Conservation (phyloP, 2,888 invertebrate species). For the Thalpophila matura region DNA sequence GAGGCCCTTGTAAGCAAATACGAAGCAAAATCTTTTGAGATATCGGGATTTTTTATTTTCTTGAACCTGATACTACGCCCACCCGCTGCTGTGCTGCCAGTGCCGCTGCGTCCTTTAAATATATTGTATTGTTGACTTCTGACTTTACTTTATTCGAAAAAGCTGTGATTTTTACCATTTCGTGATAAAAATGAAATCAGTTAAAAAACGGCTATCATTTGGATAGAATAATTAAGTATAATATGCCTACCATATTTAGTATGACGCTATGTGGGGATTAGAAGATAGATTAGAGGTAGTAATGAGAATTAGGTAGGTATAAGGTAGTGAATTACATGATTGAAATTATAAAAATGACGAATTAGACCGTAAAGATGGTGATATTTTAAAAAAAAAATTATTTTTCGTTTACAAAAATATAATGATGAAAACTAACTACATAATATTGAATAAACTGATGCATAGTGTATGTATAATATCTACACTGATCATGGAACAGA, state of each 20-base stretch:
- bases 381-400: no score
- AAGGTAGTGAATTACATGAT: background rate
- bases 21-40: slow-evolving; percentile 51
- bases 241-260: background rate
- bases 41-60: slow-evolving; percentile 56
- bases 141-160: slow-evolving; percentile 47
- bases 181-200: background rate
- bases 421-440: no score
- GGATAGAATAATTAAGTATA: background rate
- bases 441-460: no score
- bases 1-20: slow-evolving; percentile 53
- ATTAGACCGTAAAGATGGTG: no score
- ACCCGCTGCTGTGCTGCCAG: no score
- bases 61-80: slow-evolving; percentile 39
- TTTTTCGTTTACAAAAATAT: no score
- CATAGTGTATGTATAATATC: no score
- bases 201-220: slow-evolving; percentile 4
- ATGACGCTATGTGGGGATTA: background rate
- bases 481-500: no score
- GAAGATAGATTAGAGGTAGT: no score
- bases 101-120: slow-evolving; percentile 55
- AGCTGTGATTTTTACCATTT: slow-evolving; percentile 19
- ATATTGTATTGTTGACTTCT: slow-evolving; percentile 57
- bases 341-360: no score
- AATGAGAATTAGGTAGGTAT: background rate